These are phyloP conservation scores for Neoniphon sammara DNA, from an alignment of 2,797 vertebrate species.

Conservation along the genomic window DNA sequence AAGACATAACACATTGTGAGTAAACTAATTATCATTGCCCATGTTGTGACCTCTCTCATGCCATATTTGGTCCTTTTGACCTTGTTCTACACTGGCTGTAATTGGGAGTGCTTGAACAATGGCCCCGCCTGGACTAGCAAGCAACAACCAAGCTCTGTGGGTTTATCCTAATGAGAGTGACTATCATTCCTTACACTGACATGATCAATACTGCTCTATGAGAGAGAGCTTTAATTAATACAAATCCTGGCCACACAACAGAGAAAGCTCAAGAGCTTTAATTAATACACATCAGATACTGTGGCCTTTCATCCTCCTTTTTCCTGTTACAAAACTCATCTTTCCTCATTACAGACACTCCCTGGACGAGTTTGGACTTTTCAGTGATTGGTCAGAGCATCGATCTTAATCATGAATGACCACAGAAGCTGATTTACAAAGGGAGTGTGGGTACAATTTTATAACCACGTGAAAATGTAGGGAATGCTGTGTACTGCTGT, in stretches of 20 bases:
- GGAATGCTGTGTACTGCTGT: background rate
- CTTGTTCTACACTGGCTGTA: slow-evolving; percentile 16
- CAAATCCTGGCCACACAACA: slow-evolving; percentile 52
- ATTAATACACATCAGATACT: slow-evolving; percentile 54
- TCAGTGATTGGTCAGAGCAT: slow-evolving; percentile 33
- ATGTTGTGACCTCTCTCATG: slow-evolving; percentile 19
- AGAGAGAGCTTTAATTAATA: slow-evolving; percentile 43
- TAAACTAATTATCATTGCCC: slow-evolving; percentile 33
- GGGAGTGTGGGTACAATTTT: slow-evolving; percentile 20
- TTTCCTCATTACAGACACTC: slow-evolving; percentile 53
- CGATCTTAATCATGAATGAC: slow-evolving; percentile 35
- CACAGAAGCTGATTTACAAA: slow-evolving; percentile 25
- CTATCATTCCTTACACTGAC: slow-evolving; percentile 32
- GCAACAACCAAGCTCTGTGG: slow-evolving; percentile 16
- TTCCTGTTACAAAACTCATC: slow-evolving; percentile 50
- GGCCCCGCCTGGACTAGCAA: background rate
- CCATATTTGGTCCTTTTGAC: slow-evolving; percentile 13
- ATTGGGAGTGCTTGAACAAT: background rate
- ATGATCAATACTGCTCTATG: slow-evolving; percentile 52
- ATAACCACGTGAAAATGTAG: background rate
- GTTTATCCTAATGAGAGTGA: slow-evolving; percentile 8
- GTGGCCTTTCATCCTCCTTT: slow-evolving; percentile 62
- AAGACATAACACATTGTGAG: slow-evolving; percentile 39
- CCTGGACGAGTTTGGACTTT: slow-evolving; percentile 32
- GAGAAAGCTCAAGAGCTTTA: slow-evolving; percentile 18